Conservation (phyloP, 2,888 invertebrate species). For the Rhingia rostrata region DNA sequence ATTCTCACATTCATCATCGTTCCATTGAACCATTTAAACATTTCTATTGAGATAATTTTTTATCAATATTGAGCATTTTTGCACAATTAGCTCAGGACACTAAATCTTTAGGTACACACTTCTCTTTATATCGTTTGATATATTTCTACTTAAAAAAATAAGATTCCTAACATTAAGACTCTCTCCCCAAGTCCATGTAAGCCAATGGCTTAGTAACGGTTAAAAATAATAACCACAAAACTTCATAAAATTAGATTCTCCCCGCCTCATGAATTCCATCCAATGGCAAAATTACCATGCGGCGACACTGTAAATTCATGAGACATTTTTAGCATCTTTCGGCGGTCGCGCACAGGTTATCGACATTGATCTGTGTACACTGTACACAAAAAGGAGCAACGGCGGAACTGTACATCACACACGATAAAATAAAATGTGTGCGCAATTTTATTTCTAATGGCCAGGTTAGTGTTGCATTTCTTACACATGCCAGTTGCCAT, state of each 20-base stretch:
- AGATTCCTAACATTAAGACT: too few species aligned
- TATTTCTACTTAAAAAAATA: too few species aligned
- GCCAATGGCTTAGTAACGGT: too few species aligned
- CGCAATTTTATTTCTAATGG: neutral
- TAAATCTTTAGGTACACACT: too few species aligned
- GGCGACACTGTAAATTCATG: slow-evolving; percentile 12
- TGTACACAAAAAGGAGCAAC: neutral
- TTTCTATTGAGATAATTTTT: too few species aligned
- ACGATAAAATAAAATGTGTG: neutral
- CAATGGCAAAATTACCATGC: too few species aligned
- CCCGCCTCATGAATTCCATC: slow-evolving; percentile 23
- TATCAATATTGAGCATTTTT: too few species aligned
- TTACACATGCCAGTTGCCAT: slow-evolving; percentile 10
- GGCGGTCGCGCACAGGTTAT: slow-evolving; percentile 42
- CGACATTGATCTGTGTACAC: slow-evolving; percentile 37
- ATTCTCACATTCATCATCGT: too few species aligned
- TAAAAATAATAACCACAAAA: slow-evolving; percentile 37
- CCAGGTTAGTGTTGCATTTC: neutral
- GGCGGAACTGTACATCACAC: neutral
- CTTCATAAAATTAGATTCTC: slow-evolving; percentile 2
- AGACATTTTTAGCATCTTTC: slow-evolving; percentile 16
- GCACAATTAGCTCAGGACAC: too few species aligned
- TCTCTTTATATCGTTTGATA: too few species aligned
- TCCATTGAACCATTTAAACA: too few species aligned
- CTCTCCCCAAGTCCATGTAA: too few species aligned